Conservation (phyloP, 2,797 vertebrate genomes). For the Urosaurus nigricauda region DNA sequence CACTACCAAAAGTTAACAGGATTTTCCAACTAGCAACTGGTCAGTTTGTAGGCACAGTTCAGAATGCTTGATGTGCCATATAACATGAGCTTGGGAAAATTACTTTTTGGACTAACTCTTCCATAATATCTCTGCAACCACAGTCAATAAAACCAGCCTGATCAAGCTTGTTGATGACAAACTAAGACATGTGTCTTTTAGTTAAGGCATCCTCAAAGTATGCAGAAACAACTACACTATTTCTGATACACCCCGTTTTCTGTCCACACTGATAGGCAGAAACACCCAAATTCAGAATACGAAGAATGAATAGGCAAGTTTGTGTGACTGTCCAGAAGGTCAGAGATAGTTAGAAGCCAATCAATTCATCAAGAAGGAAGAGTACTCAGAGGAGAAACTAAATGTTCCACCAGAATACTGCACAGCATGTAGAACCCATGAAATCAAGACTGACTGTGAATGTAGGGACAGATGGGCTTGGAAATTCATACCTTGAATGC, state of each 20-base stretch:
- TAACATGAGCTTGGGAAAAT: too few relatives aligned
- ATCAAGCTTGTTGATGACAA: too few relatives aligned
- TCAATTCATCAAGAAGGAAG: conserved; percentile 49
- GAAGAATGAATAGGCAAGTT: background rate
- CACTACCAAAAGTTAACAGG: background rate
- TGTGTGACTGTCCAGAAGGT: conserved; percentile 17
- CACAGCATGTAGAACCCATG: conserved; percentile 62
- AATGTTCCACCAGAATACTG: conserved; percentile 64
- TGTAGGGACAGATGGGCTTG: conserved; percentile 64
- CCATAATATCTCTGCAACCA: too few relatives aligned
- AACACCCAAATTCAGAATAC: background rate
- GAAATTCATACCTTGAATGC: conserved; percentile 60
- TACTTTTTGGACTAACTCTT: too few relatives aligned
- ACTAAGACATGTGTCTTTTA: too few relatives aligned
- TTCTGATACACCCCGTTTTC: background rate
- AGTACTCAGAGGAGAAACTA: conserved; percentile 47
- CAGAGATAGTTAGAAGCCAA: conserved; percentile 43
- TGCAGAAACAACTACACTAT: background rate
- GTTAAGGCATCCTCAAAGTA: too few relatives aligned
- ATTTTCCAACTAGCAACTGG: background rate
- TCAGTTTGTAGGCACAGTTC: background rate
- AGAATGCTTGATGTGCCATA: background rate
- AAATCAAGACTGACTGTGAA: conserved; percentile 63
- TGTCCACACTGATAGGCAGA: background rate
- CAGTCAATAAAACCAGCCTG: too few relatives aligned